Conservation (phyloP, 1,140 invertebrate species). For the Drosophila burlai region DNA sequence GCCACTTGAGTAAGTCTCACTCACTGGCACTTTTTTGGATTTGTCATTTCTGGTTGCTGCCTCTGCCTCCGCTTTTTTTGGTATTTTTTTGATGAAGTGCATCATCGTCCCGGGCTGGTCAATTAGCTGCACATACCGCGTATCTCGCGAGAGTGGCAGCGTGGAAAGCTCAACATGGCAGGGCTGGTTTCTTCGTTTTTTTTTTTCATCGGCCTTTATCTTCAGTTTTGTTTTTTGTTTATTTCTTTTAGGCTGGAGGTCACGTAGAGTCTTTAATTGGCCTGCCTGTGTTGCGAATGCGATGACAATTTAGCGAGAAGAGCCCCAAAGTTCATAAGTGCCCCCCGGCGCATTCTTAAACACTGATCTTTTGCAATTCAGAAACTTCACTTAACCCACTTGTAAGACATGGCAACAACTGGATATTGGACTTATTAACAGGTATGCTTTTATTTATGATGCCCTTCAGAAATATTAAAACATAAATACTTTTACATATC, state of each 20-base stretch:
- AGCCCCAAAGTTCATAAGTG: constrained; percentile 58
- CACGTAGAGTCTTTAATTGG: constrained; percentile 71
- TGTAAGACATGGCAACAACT: constrained; percentile 10
- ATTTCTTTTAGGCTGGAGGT: constrained; percentile 35
- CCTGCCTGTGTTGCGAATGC: constrained; percentile 43
- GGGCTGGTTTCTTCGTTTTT: constrained; percentile 45
- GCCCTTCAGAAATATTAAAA: background rate
- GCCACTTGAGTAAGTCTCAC: constrained; percentile 75
- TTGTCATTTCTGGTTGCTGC: constrained; percentile 40
- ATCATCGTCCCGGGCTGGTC: constrained; percentile 65
- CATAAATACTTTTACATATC: background rate
- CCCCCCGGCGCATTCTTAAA: constrained; percentile 32
- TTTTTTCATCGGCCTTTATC: constrained; percentile 34
- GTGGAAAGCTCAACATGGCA: constrained; percentile 64
- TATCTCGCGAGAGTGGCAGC: constrained; percentile 50
- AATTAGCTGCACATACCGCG: constrained; percentile 76
- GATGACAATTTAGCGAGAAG: constrained; percentile 56
- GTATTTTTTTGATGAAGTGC: constrained; percentile 63
- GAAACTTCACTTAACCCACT: constrained; percentile 27
- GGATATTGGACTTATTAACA: background rate
- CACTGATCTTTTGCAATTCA: constrained; percentile 23
- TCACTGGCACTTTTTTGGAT: constrained; percentile 45
- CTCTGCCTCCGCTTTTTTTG: constrained; percentile 30
- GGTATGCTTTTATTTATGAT: background rate
- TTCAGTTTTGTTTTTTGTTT: constrained; percentile 9